phyloP scores from a whole-genome alignment of 2,888 invertebrate species.

The Abrostola tripartita region DNA sequence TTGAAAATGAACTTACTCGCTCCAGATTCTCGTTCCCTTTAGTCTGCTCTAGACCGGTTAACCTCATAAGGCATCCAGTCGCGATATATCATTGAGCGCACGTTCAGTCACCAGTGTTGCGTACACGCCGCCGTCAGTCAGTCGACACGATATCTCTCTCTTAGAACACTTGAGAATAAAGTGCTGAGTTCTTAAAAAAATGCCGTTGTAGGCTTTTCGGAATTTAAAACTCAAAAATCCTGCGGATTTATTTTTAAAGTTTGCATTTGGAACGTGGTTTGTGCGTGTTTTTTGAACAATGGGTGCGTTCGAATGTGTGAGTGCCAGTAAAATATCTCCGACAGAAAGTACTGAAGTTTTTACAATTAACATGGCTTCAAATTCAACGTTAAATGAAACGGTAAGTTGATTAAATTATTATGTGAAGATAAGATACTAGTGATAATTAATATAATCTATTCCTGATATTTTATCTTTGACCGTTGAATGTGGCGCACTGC shows the following conservation, averaged over 20 bases:
- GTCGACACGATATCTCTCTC: conserved; percentile 50
- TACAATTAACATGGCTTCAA: conserved; percentile 71
- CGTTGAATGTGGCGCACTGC: not conserved
- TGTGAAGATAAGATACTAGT: not conserved
- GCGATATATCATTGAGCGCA: conserved; percentile 46
- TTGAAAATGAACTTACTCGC: not conserved
- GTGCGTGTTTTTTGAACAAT: conserved; percentile 54
- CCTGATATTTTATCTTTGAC: not conserved
- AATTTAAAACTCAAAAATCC: not conserved
- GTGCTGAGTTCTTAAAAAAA: conserved; percentile 10
- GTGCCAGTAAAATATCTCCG: conserved; percentile 66
- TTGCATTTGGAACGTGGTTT: conserved; percentile 4
- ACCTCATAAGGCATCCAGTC: conserved; percentile 50
- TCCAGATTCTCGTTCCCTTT: conserved; percentile 7
- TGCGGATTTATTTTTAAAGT: not conserved
- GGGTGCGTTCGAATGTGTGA: conserved; percentile 79
- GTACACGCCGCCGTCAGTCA: conserved; percentile 45
- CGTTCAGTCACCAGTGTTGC: conserved; percentile 37
- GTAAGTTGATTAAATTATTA: conserved; percentile 59
- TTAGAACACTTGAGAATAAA: conserved; percentile 50
- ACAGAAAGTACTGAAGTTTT: conserved; percentile 81
- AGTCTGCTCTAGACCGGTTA: conserved; percentile 31
- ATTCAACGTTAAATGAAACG: conserved; percentile 68
- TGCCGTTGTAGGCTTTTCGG: not conserved
- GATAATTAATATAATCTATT: not conserved